Evolutionary conservation across 2,888 invertebrate genomes (phyloP).

Genomic region (Synergus japonicus): DNA sequence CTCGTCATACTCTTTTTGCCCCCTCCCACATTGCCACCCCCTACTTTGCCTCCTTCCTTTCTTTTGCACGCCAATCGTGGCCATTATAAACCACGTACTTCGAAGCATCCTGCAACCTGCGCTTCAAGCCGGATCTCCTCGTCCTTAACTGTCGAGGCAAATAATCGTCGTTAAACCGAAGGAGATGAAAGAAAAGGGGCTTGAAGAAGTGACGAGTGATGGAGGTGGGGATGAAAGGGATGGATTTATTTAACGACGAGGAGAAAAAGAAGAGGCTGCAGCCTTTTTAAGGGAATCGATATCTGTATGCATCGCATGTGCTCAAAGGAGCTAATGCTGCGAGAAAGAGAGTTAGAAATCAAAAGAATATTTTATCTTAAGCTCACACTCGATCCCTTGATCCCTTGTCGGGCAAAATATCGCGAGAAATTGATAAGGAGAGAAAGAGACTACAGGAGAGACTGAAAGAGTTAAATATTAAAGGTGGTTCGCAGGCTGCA

Average conservation of each 20-base stretch:
- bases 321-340: constrained; percentile 28
- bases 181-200: constrained; percentile 43
- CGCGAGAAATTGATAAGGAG: constrained; percentile 32
- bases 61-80: constrained; percentile 30
- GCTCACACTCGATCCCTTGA: constrained; percentile 16
- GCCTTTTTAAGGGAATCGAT: constrained; percentile 33
- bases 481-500: neutral
- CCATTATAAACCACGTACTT: constrained; percentile 52
- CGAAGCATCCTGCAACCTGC: constrained; percentile 34
- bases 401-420: constrained; percentile 1
- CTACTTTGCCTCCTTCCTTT: neutral
- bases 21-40: neutral
- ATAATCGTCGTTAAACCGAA: constrained; percentile 54
- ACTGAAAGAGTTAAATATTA: constrained; percentile 16
- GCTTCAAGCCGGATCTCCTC: constrained; percentile 28
- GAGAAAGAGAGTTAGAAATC: constrained; percentile 41
- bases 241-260: constrained; percentile 32
- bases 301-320: constrained; percentile 14
- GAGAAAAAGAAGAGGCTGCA: constrained; percentile 13
- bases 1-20: constrained; percentile 9
- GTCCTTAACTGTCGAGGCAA: constrained; percentile 48
- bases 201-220: constrained; percentile 20
- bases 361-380: constrained; percentile 39
- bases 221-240: neutral
- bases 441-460: neutral